Percentiles rank a stretch among this genome's conserved stretches.
These are phyloP conservation scores for Dendrolimus pini DNA, from an alignment of 2,888 invertebrate species.

Conservation along the genomic window DNA sequence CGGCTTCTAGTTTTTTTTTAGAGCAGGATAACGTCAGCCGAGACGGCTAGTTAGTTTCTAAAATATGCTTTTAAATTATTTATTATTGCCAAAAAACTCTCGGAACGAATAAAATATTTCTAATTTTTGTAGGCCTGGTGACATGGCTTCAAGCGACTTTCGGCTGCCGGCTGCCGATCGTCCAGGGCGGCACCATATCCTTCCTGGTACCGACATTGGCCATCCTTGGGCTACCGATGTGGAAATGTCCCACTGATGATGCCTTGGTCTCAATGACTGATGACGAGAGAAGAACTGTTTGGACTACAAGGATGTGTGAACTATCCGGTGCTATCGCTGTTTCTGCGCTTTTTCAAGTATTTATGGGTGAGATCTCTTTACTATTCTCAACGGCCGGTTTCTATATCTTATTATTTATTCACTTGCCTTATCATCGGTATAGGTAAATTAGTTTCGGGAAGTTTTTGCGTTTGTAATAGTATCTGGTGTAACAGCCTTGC, in stretches of 20 bases:
- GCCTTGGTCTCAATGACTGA: conserved; percentile 71
- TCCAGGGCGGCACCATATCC: conserved; percentile 88
- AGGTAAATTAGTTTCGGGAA: no score
- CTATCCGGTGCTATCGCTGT: conserved; percentile 90
- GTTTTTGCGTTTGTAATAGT: no score
- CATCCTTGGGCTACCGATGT: conserved; percentile 81
- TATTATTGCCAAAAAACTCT: no score
- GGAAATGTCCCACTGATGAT: conserved; percentile 80
- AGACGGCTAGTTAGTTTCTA: no score
- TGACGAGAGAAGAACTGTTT: conserved; percentile 76
- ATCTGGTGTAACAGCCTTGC: no score
- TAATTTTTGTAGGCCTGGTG: conserved; percentile 73
- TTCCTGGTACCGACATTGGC: conserved; percentile 88
- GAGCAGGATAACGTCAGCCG: no score
- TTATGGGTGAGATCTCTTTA: conserved; percentile 73
- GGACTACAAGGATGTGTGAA: conserved; percentile 87
- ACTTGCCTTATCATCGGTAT: no score
- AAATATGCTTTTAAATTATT: no score
- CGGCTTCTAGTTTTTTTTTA: no score
- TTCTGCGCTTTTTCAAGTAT: conserved; percentile 84
- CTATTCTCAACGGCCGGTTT: no score
- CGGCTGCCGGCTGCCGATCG: conserved; percentile 85
- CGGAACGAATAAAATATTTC: no score
- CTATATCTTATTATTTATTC: no score
- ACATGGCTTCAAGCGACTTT: conserved; percentile 85